phyloP scores from a whole-genome alignment of 2,113 vertebrate genomes.

The Butorides virescens region DNA sequence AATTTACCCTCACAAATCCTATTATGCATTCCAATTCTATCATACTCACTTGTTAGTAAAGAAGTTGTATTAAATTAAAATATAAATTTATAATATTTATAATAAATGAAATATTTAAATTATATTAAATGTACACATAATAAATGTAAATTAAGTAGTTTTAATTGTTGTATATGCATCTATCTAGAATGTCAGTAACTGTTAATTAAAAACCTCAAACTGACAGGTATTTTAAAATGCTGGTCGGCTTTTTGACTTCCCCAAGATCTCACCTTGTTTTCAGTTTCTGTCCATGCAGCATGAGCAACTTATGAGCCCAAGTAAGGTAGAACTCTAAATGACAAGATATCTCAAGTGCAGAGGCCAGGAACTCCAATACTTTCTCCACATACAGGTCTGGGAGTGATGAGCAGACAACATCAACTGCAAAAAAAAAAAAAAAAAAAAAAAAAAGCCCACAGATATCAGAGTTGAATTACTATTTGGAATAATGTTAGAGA shows the following conservation, averaged over 20 bases:
- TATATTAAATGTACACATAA: background rate
- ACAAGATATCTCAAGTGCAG: constrained; percentile 83
- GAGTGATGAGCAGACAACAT: constrained; percentile 84
- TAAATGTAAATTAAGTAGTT: background rate
- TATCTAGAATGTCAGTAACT: background rate
- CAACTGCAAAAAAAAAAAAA: constrained; percentile 80
- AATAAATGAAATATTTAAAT: background rate
- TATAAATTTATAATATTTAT: background rate
- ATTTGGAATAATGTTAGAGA: background rate
- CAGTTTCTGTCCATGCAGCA: constrained; percentile 88
- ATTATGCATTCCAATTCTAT: background rate
- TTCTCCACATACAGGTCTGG: constrained; percentile 93
- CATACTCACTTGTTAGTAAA: background rate
- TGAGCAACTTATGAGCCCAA: constrained; percentile 88
- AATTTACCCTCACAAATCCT: background rate
- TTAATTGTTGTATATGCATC: background rate
- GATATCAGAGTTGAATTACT: background rate
- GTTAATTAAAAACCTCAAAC: background rate
- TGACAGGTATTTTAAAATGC: background rate
- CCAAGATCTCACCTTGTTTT: constrained; percentile 82
- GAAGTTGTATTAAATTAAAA: background rate
- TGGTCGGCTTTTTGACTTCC: background rate
- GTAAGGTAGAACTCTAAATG: constrained; percentile 94
- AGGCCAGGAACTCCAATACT: constrained; percentile 85
- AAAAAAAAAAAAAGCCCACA: background rate